These are phyloP conservation scores for Psylliodes chrysocephalus DNA, from an alignment of 2,888 invertebrate species.

Conservation along the genomic window DNA sequence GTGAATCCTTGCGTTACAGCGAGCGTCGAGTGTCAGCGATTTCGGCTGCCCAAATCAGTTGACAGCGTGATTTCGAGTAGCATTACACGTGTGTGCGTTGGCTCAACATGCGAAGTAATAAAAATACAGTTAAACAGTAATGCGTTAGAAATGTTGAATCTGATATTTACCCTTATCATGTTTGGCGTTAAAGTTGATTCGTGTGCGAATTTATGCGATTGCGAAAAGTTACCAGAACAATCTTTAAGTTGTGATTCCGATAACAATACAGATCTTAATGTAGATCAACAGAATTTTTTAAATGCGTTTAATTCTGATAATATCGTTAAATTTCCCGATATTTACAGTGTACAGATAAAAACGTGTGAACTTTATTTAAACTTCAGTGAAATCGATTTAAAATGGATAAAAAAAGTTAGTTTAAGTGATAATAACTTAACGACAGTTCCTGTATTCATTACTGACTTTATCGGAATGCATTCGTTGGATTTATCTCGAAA, in stretches of 20 bases:
- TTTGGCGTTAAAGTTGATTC: constrained; percentile 52
- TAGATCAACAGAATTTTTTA: neutral
- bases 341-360: constrained; percentile 30
- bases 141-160: constrained; percentile 56
- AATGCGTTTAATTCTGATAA: neutral
- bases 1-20: constrained; percentile 42
- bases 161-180: constrained; percentile 56
- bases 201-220: constrained; percentile 58
- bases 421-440: constrained; percentile 49
- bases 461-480: constrained; percentile 62
- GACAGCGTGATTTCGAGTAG: constrained; percentile 31
- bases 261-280: constrained; percentile 44
- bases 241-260: constrained; percentile 17
- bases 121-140: constrained; percentile 34
- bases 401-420: constrained; percentile 44
- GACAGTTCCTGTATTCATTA: constrained; percentile 42
- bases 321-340: neutral
- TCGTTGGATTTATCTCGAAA: constrained; percentile 73
- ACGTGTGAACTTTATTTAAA: constrained; percentile 41
- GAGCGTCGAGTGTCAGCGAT: constrained; percentile 37
- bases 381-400: constrained; percentile 42
- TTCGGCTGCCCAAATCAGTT: constrained; percentile 37
- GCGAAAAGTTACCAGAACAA: constrained; percentile 42
- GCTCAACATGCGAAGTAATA: constrained; percentile 27
- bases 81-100: neutral